A percentile compares a stretch with the other conserved stretches of the same genome.
Evolutionary conservation across 2,113 vertebrate species (phyloP).

Genomic region (Eurypyga helias): DNA sequence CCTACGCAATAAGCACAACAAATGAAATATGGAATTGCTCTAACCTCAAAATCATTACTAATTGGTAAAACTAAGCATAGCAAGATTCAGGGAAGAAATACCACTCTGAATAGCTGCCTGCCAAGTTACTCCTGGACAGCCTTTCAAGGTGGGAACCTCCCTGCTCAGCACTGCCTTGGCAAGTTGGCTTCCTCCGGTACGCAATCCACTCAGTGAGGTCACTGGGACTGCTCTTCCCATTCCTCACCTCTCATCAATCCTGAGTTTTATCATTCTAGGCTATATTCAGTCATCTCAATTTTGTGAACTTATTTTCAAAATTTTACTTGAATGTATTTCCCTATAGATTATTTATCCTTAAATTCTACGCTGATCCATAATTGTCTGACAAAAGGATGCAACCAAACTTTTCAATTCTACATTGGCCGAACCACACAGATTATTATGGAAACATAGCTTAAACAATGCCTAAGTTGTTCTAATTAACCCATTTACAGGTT

Average conservation of each 20-base stretch:
- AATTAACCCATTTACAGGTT: neutral
- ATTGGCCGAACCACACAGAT: neutral
- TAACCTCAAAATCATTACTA: constrained; percentile 22
- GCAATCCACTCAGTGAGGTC: neutral
- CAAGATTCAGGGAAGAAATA: neutral
- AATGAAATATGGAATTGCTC: constrained; percentile 41
- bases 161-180: neutral
- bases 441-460: neutral
- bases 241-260: neutral
- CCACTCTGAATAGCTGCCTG: neutral
- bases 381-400: neutral
- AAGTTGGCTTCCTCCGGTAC: accelerated
- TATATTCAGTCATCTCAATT: neutral
- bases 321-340: neutral
- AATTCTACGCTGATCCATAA: neutral
- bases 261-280: neutral
- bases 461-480: neutral
- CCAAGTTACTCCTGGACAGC: neutral
- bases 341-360: neutral
- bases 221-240: neutral
- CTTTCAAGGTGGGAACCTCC: neutral
- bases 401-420: neutral
- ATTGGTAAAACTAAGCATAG: neutral
- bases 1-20: neutral
- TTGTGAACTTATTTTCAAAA: neutral